A percentile compares a stretch with the other conserved stretches of the same genome.
Conservation (phyloP, 2,797 vertebrate species). For the Sebastes trivittatus region DNA sequence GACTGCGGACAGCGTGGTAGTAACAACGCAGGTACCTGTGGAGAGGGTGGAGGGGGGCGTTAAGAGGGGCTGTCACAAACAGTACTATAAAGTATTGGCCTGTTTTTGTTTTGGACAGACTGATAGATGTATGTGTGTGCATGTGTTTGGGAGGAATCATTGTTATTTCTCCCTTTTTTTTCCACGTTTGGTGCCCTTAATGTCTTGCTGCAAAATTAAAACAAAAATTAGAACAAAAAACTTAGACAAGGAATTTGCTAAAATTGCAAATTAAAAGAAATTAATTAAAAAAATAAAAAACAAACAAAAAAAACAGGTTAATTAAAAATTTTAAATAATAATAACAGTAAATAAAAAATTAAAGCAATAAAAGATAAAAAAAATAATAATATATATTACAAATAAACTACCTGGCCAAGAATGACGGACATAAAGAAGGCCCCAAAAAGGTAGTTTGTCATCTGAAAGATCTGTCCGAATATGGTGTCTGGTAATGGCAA, state of each 20-base stretch:
- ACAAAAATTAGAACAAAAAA: not conserved
- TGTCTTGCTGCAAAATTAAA: slow-evolving; percentile 14
- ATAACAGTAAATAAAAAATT: not conserved
- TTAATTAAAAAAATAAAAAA: not conserved
- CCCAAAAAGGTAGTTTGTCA: slow-evolving; percentile 85
- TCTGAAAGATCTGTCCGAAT: slow-evolving; percentile 85
- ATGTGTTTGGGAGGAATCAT: not conserved
- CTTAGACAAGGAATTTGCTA: not conserved
- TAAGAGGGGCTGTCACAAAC: slow-evolving; percentile 17
- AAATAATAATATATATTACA: not conserved
- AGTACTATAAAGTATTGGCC: not conserved
- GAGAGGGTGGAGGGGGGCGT: slow-evolving; percentile 25
- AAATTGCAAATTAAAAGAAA: not conserved
- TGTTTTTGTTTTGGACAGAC: not conserved
- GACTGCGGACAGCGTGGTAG: slow-evolving; percentile 90
- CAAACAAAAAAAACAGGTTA: not conserved
- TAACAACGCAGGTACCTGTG: slow-evolving; percentile 92
- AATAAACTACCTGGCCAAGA: slow-evolving; percentile 78
- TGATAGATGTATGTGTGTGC: not conserved
- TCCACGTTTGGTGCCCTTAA: slow-evolving; percentile 10
- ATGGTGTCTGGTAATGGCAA: slow-evolving; percentile 80
- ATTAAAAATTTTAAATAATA: not conserved
- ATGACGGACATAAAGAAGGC: slow-evolving; percentile 81
- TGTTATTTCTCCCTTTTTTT: not conserved
- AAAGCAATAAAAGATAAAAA: not conserved